A percentile compares a stretch with the other conserved stretches of the same genome.
phyloP scores from a whole-genome alignment of 2,113 vertebrate genomes.

The Progne subis region DNA sequence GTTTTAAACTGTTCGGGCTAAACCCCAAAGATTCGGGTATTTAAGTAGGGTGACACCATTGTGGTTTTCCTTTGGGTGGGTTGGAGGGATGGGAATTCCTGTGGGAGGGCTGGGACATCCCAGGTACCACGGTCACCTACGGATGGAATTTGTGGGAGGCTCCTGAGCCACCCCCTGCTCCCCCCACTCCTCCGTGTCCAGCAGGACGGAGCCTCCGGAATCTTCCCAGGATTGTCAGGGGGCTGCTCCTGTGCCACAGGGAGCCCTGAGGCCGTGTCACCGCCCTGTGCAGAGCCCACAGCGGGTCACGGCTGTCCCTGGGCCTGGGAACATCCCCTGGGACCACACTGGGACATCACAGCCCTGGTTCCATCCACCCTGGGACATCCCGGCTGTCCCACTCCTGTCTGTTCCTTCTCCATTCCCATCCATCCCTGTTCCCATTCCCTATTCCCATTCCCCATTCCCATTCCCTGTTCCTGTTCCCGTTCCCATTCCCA shows the following conservation, averaged over 20 bases:
- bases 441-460: background rate
- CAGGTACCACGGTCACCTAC: accelerated
- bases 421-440: background rate
- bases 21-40: background rate
- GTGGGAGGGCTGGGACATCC: accelerated
- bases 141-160: background rate
- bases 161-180: background rate
- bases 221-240: accelerated
- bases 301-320: accelerated
- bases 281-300: background rate
- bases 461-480: background rate
- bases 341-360: background rate
- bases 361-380: background rate
- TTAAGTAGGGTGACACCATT: accelerated
- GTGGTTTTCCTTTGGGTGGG: background rate
- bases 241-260: accelerated
- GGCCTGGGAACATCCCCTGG: accelerated
- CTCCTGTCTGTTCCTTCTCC: background rate
- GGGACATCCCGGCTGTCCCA: background rate
- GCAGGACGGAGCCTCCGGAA: accelerated
- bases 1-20: background rate
- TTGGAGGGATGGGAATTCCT: background rate
- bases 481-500: accelerated
- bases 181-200: accelerated
- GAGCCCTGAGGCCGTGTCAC: accelerated